Conservation (phyloP, 2,888 invertebrate genomes). For the Pandemis cinnamomeana region DNA sequence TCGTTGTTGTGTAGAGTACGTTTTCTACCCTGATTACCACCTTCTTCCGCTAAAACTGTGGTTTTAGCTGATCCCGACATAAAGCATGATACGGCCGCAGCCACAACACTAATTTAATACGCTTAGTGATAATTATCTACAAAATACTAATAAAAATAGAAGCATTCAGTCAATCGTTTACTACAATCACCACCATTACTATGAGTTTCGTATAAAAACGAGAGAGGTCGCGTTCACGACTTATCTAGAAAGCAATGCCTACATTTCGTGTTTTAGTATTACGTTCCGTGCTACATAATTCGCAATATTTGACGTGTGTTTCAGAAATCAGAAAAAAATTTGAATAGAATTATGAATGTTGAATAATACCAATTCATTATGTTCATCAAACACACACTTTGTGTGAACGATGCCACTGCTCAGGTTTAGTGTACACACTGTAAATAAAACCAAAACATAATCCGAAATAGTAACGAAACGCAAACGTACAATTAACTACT, state of each 20-base stretch:
- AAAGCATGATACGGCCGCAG: slow-evolving; percentile 86
- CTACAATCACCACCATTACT: slow-evolving; percentile 73
- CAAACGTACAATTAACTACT: slow-evolving; percentile 22
- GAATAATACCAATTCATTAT: no score
- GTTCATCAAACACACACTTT: no score
- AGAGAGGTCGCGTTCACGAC: slow-evolving; percentile 54
- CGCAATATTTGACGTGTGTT: not conserved
- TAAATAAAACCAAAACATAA: not conserved
- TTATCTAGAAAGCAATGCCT: slow-evolving; percentile 25
- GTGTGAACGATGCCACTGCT: no score
- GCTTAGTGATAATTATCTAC: slow-evolving; percentile 62
- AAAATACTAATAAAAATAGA: slow-evolving; percentile 76
- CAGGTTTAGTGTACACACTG: not conserved
- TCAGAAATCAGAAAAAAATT: not conserved
- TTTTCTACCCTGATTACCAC: slow-evolving; percentile 81
- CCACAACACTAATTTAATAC: slow-evolving; percentile 63
- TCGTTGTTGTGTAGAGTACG: slow-evolving; percentile 77
- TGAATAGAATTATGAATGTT: no score
- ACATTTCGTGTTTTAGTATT: slow-evolving; percentile 16
- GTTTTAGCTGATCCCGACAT: slow-evolving; percentile 88
- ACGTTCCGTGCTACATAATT: slow-evolving; percentile 9
- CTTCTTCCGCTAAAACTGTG: slow-evolving; percentile 83
- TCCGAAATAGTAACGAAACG: not conserved
- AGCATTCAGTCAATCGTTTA: slow-evolving; percentile 69
- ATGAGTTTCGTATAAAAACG: slow-evolving; percentile 46